phyloP scores from a whole-genome alignment of 2,888 invertebrate species.

The Ophion costatus region DNA sequence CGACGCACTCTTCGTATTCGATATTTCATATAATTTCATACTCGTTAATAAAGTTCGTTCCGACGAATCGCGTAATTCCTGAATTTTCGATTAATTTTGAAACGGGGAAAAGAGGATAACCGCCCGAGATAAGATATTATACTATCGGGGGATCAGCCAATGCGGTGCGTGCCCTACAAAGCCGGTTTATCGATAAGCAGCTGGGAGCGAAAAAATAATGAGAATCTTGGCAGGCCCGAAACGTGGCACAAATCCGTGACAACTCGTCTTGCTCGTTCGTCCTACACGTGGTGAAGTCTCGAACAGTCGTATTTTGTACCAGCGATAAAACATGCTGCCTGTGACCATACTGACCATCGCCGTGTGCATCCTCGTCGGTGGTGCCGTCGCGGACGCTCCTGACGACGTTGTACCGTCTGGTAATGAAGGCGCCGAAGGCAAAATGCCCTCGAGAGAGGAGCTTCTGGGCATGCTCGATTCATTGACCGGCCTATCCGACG shows the following conservation, averaged over 20 bases:
- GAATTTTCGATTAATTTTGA: constrained; percentile 8
- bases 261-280: not conserved
- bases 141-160: constrained; percentile 22
- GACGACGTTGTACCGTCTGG: not conserved
- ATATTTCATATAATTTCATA: not conserved
- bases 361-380: not conserved
- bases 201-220: constrained; percentile 3
- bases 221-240: constrained; percentile 15
- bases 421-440: not conserved
- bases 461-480: constrained; percentile 86
- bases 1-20: not conserved
- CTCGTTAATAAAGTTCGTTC: not conserved
- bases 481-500: constrained; percentile 86
- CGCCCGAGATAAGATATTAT: constrained; percentile 12
- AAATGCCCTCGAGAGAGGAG: constrained; percentile 85
- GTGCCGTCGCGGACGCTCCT: not conserved
- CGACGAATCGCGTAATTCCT: not conserved
- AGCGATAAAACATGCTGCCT: not conserved
- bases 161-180: constrained; percentile 1
- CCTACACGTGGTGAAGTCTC: not conserved
- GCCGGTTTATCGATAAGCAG: constrained; percentile 37
- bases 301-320: not conserved
- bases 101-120: not conserved
- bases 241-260: constrained; percentile 9
- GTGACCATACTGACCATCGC: constrained; percentile 4